These are phyloP conservation scores for Lepidocyrtoides sp. DNA, from an alignment of 2,888 invertebrate species.

Conservation along the genomic window DNA sequence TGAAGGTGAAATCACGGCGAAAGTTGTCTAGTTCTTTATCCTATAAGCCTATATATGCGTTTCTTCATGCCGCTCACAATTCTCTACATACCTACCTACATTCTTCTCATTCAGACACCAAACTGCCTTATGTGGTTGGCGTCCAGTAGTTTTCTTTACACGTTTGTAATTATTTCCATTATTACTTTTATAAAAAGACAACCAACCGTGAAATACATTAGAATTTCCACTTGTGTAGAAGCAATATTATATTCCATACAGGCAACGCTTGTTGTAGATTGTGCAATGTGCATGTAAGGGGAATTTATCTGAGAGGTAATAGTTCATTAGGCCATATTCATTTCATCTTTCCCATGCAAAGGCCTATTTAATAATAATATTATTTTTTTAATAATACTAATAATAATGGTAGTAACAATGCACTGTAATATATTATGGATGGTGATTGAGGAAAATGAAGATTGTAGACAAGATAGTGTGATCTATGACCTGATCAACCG, in stretches of 20 bases:
- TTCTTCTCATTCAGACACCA: no score
- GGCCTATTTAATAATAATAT: no score
- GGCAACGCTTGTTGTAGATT: no score
- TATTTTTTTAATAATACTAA: neutral
- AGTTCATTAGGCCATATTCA: neutral
- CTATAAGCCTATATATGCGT: no score
- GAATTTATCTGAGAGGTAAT: neutral
- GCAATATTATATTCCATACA: no score
- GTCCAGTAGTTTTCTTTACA: neutral
- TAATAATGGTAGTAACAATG: neutral
- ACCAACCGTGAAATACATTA: conserved; percentile 40
- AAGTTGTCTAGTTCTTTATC: neutral
- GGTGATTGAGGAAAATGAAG: conserved; percentile 12
- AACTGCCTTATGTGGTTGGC: neutral
- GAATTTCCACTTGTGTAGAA: neutral
- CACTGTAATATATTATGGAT: neutral
- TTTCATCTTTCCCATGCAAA: neutral
- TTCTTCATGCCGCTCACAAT: neutral
- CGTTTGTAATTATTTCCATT: conserved; percentile 24
- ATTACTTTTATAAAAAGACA: conserved; percentile 29
- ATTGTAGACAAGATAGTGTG: conserved; percentile 36
- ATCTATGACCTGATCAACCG: conserved; percentile 47
- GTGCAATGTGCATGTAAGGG: no score
- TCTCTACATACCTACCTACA: no score
- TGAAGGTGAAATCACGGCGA: conserved; percentile 54